Evolutionary conservation across 64 coral and sea anemone species (phyloP), one percentile per base, ranked within the genome.

Genomic region (Pocillopora verrucosa): DNA sequence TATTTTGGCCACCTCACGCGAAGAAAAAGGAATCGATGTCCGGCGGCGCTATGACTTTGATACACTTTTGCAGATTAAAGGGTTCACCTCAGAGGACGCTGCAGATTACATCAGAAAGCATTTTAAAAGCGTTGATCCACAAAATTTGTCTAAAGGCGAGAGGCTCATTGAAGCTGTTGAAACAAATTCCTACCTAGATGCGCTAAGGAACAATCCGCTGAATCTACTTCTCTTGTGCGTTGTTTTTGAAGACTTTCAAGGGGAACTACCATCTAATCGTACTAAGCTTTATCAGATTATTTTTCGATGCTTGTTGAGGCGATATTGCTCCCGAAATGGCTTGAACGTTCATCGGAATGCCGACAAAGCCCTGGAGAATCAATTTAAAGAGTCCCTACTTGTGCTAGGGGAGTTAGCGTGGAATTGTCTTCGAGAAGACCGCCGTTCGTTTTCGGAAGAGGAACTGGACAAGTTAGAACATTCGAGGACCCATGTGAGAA

Each of bases 221-320:
- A 93, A 88, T 45, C 45, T 79, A 9, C 76, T 75, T 11, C 65
- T 93, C 57, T 56, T 93, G 13, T 93, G 86, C 38, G 67, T 93
- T 16, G 91, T 93, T 41, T 93, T 35, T 25, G 91, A 93, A 34
- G 91, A 88, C 56, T 58, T 17, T 45, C 51, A 82, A 9, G 77
- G 86, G 26, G 13, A 83, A 26, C 78, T 88, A 3, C 85, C 86
- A 24, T 59, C 68, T 67, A 60, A 69, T 7, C 37, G n/a, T 19
- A 77, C 86, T 26, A 68, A 88, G 4, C 86, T 70, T 30, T 70
- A 70, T 70, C n/a, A 70, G 7, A 70, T 70, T 11, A 70, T 70
- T 70, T 70, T 70, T n/a, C 76, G 30, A 7, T 15, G 89, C 20
- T 26, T 82, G 57, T 61, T 81, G 5, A 78, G 78, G 24, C 75